Percentiles rank a stretch among this genome's conserved stretches.
Evolutionary conservation across 2,113 vertebrate genomes (phyloP).

Genomic region (Amblyopsis rosae): DNA sequence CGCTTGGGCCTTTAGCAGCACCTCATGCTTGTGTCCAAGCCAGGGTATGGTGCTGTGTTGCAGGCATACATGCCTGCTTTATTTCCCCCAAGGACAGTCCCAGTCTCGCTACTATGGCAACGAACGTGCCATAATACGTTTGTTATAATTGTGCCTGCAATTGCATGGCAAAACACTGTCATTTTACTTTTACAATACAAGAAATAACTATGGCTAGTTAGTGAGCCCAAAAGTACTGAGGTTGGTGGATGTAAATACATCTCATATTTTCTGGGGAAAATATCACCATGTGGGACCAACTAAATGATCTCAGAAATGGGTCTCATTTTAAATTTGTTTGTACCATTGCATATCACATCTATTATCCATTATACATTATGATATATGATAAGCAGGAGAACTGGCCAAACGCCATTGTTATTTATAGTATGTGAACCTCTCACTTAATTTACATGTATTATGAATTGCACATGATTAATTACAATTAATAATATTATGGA

Average conservation of each 20-base stretch:
- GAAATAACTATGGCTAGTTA: conserved; percentile 20
- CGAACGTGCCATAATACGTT: too few species aligned
- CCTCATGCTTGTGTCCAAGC: conserved; percentile 35
- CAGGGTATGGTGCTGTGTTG: conserved; percentile 28
- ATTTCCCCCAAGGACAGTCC: conserved; percentile 44
- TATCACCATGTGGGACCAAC: conserved; percentile 49
- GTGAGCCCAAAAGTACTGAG: conserved; percentile 40
- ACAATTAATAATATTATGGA: conserved; percentile 18
- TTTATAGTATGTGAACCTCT: conserved; percentile 20
- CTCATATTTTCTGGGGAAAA: conserved; percentile 43
- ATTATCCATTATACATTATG: conserved; percentile 16
- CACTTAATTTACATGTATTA: conserved; percentile 27
- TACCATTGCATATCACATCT: neutral
- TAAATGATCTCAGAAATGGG: conserved; percentile 8
- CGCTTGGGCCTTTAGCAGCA: conserved; percentile 42
- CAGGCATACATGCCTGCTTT: conserved; percentile 32
- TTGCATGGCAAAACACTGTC: conserved; percentile 50
- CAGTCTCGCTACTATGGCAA: neutral
- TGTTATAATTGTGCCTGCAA: too few species aligned
- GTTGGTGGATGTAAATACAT: conserved; percentile 43
- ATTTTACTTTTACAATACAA: conserved; percentile 35
- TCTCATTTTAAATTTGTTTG: conserved; percentile 13
- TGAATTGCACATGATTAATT: conserved; percentile 54
- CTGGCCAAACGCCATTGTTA: neutral
- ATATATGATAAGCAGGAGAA: conserved; percentile 6